Base-by-base conservation (phyloP, 2,888 invertebrate species). In the Plebejus anna region DNA sequence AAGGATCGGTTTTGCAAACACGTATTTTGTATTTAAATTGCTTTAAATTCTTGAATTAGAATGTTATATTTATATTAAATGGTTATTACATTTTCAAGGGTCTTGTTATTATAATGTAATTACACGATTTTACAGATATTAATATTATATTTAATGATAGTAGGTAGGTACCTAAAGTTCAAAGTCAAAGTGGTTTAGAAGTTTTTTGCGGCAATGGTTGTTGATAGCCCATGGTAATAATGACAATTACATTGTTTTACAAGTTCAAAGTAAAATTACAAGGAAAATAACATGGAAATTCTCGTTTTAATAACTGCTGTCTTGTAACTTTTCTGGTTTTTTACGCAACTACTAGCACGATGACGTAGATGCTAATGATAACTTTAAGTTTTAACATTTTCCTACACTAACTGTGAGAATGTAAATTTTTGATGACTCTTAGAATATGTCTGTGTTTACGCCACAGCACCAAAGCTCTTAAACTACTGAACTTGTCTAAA, bases 41-140 rank as follows among this genome's bases (percentile, higher is more conserved):
- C 28, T 51, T 51, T 13, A 4, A 55, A 55, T 16, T 55, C 13
- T 66, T 66, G 66, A 66, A 66, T 66, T 66, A 36, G 16, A 55
- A 16, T 55, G 55, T 55, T 55, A 55, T 22, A 22, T 22, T 22
- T 22, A 59, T 59, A 59, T 59, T 7, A 59, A 59, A 59, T 59
- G 22, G 59, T 22, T 61, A 32, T 66, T 32, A 36, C 13, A 13
- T 32, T 66, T 32, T 5, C 32, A 36, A 13, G 32, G 11, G 32
- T 32, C 32, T 66, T 66, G 66, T 66, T 66, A 66, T 66, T 66
- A 13, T 66, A 66, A 66, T 66, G 66, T 16, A 66, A 66, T 66
- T 66, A 66, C 32, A 36, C 36, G 32, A 36, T 36, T 66, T 66
- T 36, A 36, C 4, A 32, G 66, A 36, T 66, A 16, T 66, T 36